Evolutionary conservation across 2,888 invertebrate species (phyloP), one percentile per base, ranked within the genome.

Genomic region (Campoplex nolae): DNA sequence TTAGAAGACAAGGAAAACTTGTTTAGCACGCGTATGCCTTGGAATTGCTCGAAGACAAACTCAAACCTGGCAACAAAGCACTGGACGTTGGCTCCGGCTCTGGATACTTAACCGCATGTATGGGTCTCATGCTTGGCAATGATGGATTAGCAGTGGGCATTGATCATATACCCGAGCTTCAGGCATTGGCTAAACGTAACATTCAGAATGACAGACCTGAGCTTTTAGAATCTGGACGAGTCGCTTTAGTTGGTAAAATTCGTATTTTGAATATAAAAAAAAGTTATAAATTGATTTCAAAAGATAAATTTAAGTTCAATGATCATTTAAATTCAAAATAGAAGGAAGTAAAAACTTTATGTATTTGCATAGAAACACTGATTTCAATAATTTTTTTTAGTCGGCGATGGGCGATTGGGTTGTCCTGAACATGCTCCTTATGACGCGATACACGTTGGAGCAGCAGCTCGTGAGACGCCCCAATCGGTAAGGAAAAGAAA

Each of bases 81-180:
- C 95, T 99, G 88, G 99, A 99, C 95, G 98, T 99, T 70, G 99
- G 99, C 18, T 98, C 98, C 38, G 99, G 99, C 1, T 98, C 98
- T 85, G 99, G 99, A 3, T 99, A 99, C 94, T 95, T 99, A 65
- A 98, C 98, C 1, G 97, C 97, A 18, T 99, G 98, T 92, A 98
- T 99, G 97, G 97, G 97, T 28, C 95, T 97, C 54, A 98, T 98
- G 97, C 96, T 98, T 68, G 97, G 97, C 11, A 95, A 96, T 65
- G 94, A 95, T 88, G 97, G 97, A 6, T 92, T 94, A 80, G 97
- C 97, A 0, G 96, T 99, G 77, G 99, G 99, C 6, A 97, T 99
- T 89, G 99, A 99, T 91, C 99, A 99, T 94, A 98, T 99, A 91
- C 95, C 97, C 4, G 97, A 98, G 92, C 95, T 99, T 88, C 97